Percentiles rank a stretch among this genome's conserved stretches.
phyloP scores from a whole-genome alignment of 1,140 invertebrate genomes.

The Cydia pomonella region DNA sequence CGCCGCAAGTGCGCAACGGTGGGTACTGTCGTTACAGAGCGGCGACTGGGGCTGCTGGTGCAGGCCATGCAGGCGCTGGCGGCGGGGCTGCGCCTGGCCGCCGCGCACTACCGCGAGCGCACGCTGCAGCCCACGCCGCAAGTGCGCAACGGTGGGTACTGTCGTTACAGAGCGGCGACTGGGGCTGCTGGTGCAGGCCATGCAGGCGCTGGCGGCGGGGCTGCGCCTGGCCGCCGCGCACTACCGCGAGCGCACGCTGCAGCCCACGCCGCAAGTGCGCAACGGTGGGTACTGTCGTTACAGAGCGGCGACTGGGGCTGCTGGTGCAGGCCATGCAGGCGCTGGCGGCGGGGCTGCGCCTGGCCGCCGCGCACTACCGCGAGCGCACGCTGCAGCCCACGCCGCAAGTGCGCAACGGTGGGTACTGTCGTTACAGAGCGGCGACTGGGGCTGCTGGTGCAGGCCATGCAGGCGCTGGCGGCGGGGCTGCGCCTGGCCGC shows the following conservation, averaged over 20 bases:
- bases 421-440: too few species aligned
- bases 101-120: constrained; percentile 91
- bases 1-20: constrained; percentile 86
- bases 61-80: constrained; percentile 94
- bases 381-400: too few species aligned
- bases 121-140: constrained; percentile 93
- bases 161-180: constrained; percentile 85
- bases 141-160: constrained; percentile 81
- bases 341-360: too few species aligned
- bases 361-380: too few species aligned
- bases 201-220: constrained; percentile 96
- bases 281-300: constrained; percentile 56
- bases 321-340: too few species aligned
- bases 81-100: constrained; percentile 94
- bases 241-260: constrained; percentile 89
- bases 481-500: too few species aligned
- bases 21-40: constrained; percentile 60
- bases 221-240: constrained; percentile 94
- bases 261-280: constrained; percentile 92
- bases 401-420: too few species aligned
- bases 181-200: constrained; percentile 92
- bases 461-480: too few species aligned
- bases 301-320: too few species aligned
- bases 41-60: constrained; percentile 94
- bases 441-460: too few species aligned